Conservation (phyloP, 2,113 vertebrate genomes). For the Delphinus delphis region DNA sequence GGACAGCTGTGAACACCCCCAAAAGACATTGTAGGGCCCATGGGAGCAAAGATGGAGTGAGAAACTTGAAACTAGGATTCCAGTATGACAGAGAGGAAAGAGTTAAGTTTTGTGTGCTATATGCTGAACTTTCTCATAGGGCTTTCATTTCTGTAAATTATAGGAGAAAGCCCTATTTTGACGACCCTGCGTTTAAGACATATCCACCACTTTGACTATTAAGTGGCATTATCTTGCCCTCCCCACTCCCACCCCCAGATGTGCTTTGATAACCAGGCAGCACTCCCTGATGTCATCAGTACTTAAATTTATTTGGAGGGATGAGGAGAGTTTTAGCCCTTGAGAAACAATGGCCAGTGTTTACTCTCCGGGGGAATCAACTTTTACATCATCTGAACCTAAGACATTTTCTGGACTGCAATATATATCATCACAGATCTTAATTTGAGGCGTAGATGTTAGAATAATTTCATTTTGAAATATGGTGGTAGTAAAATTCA, state of each 20-base stretch:
- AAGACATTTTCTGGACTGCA: conserved; percentile 34
- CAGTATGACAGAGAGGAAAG: not conserved
- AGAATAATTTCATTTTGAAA: conserved; percentile 72
- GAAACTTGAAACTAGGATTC: not conserved
- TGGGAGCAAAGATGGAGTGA: not conserved
- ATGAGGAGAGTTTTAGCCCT: not conserved
- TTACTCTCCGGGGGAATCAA: conserved; percentile 32
- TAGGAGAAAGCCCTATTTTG: not conserved
- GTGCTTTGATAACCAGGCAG: not conserved
- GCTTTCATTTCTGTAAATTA: not conserved
- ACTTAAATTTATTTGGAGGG: conserved; percentile 58
- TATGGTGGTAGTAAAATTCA: conserved; percentile 67
- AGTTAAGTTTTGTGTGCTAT: not conserved
- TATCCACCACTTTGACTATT: not conserved
- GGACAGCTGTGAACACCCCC: not conserved
- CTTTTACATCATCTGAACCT: conserved; percentile 58
- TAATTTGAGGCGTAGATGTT: conserved; percentile 60
- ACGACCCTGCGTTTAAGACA: not conserved
- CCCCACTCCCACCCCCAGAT: not conserved
- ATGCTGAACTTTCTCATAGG: not conserved
- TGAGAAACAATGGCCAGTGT: conserved; percentile 37
- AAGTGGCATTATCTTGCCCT: not conserved
- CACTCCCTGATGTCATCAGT: not conserved
- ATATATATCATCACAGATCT: conserved; percentile 43
- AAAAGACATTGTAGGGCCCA: not conserved